Conservation (phyloP, 2,797 vertebrate genomes). For the Chaenodraco wilsoni region DNA sequence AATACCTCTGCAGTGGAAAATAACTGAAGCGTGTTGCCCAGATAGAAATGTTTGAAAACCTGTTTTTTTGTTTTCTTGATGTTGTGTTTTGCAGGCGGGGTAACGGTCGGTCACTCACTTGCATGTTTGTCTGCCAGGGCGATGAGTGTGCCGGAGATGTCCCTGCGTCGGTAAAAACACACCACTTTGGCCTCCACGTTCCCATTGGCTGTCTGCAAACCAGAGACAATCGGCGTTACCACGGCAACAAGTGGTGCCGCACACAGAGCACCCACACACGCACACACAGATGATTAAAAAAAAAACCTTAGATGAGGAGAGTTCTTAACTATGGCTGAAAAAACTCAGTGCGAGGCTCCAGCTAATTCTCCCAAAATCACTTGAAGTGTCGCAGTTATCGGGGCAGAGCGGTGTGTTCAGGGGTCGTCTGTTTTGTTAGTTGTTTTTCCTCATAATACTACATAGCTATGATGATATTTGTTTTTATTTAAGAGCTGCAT, state of each 20-base stretch:
- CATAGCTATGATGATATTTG: background rate
- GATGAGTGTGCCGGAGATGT: slow-evolving; percentile 97
- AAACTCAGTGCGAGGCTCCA: slow-evolving; percentile 49
- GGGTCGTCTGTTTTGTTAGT: background rate
- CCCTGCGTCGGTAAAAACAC: slow-evolving; percentile 96
- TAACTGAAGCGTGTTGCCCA: slow-evolving; percentile 13
- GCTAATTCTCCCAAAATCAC: slow-evolving; percentile 43
- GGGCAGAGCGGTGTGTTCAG: slow-evolving; percentile 6
- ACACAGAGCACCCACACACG: slow-evolving; percentile 57
- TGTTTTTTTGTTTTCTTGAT: background rate
- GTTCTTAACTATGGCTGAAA: slow-evolving; percentile 63
- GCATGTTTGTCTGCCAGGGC: slow-evolving; percentile 98
- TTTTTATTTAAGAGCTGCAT: slow-evolving; percentile 23
- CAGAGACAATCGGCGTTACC: slow-evolving; percentile 80
- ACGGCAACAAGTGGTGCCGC: slow-evolving; percentile 77
- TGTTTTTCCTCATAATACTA: background rate
- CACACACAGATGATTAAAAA: slow-evolving; percentile 15
- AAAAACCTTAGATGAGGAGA: slow-evolving; percentile 44
- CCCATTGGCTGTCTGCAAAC: slow-evolving; percentile 95
- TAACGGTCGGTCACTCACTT: slow-evolving; percentile 87
- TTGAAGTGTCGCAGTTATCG: slow-evolving; percentile 42
- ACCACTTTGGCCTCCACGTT: slow-evolving; percentile 99
- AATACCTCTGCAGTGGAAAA: slow-evolving; percentile 46
- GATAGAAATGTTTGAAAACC: slow-evolving; percentile 1
- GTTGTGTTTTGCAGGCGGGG: slow-evolving; percentile 19